These are phyloP conservation scores for Lycodopsis pacificus DNA, from an alignment of 2,797 vertebrate genomes.

Conservation along the genomic window DNA sequence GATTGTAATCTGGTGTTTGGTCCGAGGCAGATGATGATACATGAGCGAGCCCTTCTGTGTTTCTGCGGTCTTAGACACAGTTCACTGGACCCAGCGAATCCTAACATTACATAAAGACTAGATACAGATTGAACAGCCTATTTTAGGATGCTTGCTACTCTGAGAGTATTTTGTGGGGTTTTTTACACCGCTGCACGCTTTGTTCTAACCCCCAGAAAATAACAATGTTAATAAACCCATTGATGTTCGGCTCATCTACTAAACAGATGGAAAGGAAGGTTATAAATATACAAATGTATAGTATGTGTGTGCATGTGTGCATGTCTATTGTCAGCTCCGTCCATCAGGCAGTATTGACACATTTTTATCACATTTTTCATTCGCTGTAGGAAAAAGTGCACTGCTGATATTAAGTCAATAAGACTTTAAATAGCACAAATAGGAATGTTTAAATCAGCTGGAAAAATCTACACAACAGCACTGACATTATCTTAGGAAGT, in stretches of 20 bases:
- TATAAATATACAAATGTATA: background rate
- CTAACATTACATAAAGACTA: constrained; percentile 26
- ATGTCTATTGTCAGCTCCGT: background rate
- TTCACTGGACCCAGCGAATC: constrained; percentile 16
- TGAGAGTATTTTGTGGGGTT: background rate
- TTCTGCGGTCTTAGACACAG: constrained; percentile 20
- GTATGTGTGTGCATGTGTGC: background rate
- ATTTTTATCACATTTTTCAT: background rate
- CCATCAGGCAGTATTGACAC: background rate
- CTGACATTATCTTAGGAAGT: background rate
- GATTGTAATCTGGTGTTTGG: constrained; percentile 46
- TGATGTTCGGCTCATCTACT: background rate
- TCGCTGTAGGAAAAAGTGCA: background rate
- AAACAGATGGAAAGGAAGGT: background rate
- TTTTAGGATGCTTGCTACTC: constrained; percentile 18
- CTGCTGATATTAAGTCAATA: background rate
- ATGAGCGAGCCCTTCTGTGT: constrained; percentile 12
- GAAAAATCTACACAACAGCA: background rate
- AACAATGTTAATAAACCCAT: background rate
- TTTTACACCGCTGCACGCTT: background rate
- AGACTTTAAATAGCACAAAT: background rate
- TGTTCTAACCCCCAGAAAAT: background rate
- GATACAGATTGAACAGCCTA: constrained; percentile 14
- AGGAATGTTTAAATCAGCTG: background rate
- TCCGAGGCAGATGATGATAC: constrained; percentile 32